A percentile compares a stretch with the other conserved stretches of the same genome.
Conservation (phyloP, 2,113 vertebrate species). For the Panurus biarmicus region DNA sequence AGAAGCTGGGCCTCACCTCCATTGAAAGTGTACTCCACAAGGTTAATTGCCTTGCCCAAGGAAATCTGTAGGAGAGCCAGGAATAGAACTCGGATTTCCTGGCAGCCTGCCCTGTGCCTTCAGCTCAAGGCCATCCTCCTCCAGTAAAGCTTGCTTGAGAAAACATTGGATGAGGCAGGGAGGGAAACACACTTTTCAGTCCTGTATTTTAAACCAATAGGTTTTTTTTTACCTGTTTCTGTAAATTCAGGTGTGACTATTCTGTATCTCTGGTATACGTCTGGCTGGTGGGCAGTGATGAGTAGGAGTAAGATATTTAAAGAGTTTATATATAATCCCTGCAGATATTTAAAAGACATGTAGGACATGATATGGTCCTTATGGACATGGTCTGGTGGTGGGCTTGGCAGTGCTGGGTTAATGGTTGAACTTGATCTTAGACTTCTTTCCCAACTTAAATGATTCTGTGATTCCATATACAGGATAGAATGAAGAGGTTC, state of each 20-base stretch:
- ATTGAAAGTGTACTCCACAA: slow-evolving; percentile 38
- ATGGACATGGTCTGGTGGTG: background rate
- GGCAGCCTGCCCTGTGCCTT: slow-evolving; percentile 28
- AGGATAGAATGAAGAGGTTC: background rate
- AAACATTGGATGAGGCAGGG: background rate
- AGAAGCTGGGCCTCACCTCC: slow-evolving; percentile 32
- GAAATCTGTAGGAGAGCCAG: slow-evolving; percentile 59
- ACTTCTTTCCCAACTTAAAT: background rate
- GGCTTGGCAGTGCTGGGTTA: background rate
- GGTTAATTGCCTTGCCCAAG: slow-evolving; percentile 63
- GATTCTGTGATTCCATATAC: background rate
- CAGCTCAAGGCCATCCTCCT: slow-evolving; percentile 48
- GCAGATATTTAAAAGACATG: background rate
- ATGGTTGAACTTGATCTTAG: background rate
- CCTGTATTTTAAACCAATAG: background rate
- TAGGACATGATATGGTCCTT: background rate
- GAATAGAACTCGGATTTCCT: slow-evolving; percentile 57
- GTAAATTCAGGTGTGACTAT: background rate
- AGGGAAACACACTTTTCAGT: background rate
- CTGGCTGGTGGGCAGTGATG: background rate
- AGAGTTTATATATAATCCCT: background rate
- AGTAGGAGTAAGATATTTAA: background rate
- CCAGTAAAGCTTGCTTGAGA: background rate
- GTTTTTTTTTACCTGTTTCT: background rate
- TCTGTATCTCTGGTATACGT: background rate